Percentiles rank a stretch among this genome's conserved stretches.
Evolutionary conservation across 2,888 invertebrate species (phyloP).

Genomic region (Lacanobia oleracea): DNA sequence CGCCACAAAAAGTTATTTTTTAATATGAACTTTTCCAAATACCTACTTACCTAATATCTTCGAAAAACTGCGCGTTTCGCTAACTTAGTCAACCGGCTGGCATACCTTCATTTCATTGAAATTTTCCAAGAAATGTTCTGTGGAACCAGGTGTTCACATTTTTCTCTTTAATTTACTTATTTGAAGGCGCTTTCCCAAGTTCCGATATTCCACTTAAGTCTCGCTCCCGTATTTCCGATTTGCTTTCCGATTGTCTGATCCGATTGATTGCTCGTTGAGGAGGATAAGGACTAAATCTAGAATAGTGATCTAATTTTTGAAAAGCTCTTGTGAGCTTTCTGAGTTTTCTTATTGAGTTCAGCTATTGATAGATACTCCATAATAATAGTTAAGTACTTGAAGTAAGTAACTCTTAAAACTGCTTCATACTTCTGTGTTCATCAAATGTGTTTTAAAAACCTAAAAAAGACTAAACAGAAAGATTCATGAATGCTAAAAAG

Average conservation of each 20-base stretch:
- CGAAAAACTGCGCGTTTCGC: slow-evolving; percentile 41
- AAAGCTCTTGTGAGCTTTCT: slow-evolving; percentile 5
- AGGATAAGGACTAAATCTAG: slow-evolving; percentile 1
- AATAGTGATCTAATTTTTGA: slow-evolving; percentile 10
- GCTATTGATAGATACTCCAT: neutral
- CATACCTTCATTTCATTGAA: slow-evolving; percentile 53
- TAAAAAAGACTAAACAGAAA: neutral
- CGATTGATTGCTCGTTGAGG: slow-evolving; percentile 28
- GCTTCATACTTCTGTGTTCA: too few relatives aligned
- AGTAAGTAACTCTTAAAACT: neutral
- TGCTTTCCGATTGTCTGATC: slow-evolving; percentile 40
- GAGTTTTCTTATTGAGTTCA: slow-evolving; percentile 4
- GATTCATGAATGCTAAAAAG: neutral
- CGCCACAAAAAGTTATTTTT: slow-evolving; percentile 9
- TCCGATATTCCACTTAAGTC: slow-evolving; percentile 32
- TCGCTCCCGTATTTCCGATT: slow-evolving; percentile 37
- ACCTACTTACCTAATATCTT: slow-evolving; percentile 34
- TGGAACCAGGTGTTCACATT: slow-evolving; percentile 52
- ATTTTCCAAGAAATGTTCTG: slow-evolving; percentile 43
- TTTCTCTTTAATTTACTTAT: slow-evolving; percentile 61
- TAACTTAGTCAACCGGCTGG: slow-evolving; percentile 46
- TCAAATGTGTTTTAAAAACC: neutral
- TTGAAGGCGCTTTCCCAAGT: slow-evolving; percentile 26
- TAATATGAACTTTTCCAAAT: slow-evolving; percentile 43
- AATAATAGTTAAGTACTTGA: neutral